Evolutionary conservation across 2,113 vertebrate species (phyloP).

Genomic region (Nothoprocta perdicaria): DNA sequence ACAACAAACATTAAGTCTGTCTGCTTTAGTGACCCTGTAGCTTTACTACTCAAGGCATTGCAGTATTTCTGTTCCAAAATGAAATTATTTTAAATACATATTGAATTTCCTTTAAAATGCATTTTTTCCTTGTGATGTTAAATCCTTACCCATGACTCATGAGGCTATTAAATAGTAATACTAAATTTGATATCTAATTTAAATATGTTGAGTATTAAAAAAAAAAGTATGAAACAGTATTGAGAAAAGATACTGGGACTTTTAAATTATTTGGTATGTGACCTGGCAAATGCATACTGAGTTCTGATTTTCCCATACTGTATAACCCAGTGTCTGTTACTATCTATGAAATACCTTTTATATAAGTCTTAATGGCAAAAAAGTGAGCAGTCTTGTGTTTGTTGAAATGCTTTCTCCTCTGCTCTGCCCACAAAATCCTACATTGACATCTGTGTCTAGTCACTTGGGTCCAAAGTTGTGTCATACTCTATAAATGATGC

Average conservation of each 20-base stretch:
- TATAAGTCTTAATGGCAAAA: neutral
- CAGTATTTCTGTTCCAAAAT: neutral
- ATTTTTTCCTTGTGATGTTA: neutral
- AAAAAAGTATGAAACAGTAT: neutral
- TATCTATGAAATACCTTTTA: neutral
- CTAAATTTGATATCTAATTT: neutral
- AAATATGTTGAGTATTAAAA: neutral
- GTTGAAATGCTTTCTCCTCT: neutral
- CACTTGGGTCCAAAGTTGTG: neutral
- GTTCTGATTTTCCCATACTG: neutral
- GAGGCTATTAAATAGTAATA: neutral
- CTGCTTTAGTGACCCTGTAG: neutral
- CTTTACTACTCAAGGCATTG: neutral
- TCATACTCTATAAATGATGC: neutral
- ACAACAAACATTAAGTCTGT: neutral
- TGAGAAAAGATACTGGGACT: neutral
- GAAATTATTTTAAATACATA: neutral
- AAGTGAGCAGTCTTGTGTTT: neutral
- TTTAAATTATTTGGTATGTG: neutral
- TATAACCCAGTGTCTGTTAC: rapidly evolving
- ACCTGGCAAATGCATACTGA: neutral
- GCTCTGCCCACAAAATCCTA: neutral
- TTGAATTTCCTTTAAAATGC: neutral
- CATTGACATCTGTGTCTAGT: neutral
- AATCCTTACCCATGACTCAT: neutral